Percentiles rank a stretch among this genome's conserved stretches.
phyloP scores from a whole-genome alignment of 2,888 invertebrate genomes.

The Pammene fasciana region DNA sequence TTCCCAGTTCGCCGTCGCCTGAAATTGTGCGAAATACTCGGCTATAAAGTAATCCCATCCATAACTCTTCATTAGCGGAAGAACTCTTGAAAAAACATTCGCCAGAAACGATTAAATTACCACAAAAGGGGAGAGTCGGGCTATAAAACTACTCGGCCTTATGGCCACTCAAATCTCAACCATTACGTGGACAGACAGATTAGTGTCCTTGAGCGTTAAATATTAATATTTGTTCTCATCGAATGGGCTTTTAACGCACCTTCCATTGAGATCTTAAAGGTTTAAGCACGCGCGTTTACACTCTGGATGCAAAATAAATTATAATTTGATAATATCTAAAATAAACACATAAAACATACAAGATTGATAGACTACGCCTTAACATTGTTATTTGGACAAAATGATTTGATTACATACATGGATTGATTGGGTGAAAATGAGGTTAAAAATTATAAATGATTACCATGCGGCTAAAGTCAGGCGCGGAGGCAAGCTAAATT shows the following conservation, averaged over 20 bases:
- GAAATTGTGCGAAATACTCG: conserved; percentile 13
- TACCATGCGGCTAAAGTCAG: too few relatives aligned
- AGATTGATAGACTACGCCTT: too few relatives aligned
- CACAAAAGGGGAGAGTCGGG: conserved; percentile 65
- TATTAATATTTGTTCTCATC: conserved; percentile 6
- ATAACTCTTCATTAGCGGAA: conserved; percentile 57
- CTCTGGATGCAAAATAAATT: too few relatives aligned
- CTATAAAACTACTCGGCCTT: conserved; percentile 62
- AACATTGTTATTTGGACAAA: too few relatives aligned
- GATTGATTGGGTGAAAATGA: too few relatives aligned
- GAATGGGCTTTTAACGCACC: background rate
- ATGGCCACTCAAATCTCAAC: conserved; percentile 68
- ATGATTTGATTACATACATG: too few relatives aligned
- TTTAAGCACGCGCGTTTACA: too few relatives aligned
- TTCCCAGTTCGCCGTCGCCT: background rate
- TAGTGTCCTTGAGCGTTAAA: conserved; percentile 36
- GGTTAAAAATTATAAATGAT: too few relatives aligned
- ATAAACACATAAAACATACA: too few relatives aligned
- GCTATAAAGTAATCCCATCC: conserved; percentile 47
- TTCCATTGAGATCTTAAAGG: background rate
- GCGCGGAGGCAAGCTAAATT: too few relatives aligned
- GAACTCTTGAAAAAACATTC: conserved; percentile 41
- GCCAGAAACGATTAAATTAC: conserved; percentile 70
- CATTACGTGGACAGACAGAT: conserved; percentile 54
- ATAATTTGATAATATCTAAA: too few relatives aligned